These are phyloP conservation scores for Echeneis naucrates DNA, from an alignment of 2,797 vertebrate genomes.

Conservation along the genomic window DNA sequence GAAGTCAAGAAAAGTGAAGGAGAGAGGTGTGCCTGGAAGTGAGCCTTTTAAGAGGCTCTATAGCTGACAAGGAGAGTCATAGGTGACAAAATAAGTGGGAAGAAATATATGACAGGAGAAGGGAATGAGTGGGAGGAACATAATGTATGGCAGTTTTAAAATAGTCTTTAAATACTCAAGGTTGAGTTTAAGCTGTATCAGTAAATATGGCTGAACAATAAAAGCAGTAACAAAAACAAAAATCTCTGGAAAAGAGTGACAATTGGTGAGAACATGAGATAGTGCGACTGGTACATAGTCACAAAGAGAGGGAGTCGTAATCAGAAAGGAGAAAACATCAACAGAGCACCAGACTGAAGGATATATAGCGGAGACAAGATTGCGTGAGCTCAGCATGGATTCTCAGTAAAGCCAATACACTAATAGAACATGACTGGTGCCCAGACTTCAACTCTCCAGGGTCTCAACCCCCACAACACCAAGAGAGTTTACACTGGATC, in stretches of 20 bases:
- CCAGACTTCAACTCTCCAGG: constrained; percentile 49
- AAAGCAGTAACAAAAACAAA: constrained; percentile 28
- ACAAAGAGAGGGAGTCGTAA: constrained; percentile 23
- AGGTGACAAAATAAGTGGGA: constrained; percentile 16
- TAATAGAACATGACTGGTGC: constrained; percentile 54
- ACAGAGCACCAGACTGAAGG: constrained; percentile 47
- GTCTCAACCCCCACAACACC: constrained; percentile 38
- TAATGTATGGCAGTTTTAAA: constrained; percentile 13
- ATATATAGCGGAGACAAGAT: constrained; percentile 28
- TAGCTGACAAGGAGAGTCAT: constrained; percentile 24
- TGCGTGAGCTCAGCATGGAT: constrained; percentile 53
- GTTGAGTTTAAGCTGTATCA: constrained; percentile 21
- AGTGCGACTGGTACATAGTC: constrained; percentile 20
- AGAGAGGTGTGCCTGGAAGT: constrained; percentile 18
- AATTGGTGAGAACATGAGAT: constrained; percentile 23
- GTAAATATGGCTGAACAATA: background rate
- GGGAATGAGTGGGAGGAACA: background rate
- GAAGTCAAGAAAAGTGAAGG: constrained; percentile 30
- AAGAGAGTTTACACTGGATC: constrained; percentile 56
- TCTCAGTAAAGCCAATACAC: constrained; percentile 56
- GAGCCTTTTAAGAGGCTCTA: constrained; percentile 41
- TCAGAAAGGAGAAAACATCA: constrained; percentile 51
- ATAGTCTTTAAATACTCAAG: constrained; percentile 40
- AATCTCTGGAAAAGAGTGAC: constrained; percentile 18
- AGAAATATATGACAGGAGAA: constrained; percentile 8